These are phyloP conservation scores for Lasius fuliginosus DNA, from an alignment of 2,888 invertebrate species.

Conservation along the genomic window DNA sequence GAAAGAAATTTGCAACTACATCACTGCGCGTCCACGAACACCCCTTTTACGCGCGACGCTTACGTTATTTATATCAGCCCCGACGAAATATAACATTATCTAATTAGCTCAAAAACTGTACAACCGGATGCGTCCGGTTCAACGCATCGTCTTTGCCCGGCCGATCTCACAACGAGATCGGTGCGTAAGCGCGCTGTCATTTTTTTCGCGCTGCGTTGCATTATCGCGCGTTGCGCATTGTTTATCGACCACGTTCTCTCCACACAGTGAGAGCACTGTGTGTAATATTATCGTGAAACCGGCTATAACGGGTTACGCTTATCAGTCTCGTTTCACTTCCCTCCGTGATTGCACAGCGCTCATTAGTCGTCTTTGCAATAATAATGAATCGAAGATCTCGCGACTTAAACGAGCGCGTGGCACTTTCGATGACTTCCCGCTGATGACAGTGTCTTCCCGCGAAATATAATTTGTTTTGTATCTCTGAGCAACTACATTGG, in stretches of 20 bases:
- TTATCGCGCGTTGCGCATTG: slow-evolving; percentile 52
- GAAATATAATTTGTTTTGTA: not conserved
- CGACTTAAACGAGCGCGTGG: slow-evolving; percentile 26
- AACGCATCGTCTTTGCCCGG: slow-evolving; percentile 55
- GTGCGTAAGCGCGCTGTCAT: not conserved
- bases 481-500: not conserved
- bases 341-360: slow-evolving; percentile 65
- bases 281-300: slow-evolving; percentile 67
- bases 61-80: slow-evolving; percentile 59
- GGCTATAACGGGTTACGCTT: slow-evolving; percentile 64
- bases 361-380: slow-evolving; percentile 51
- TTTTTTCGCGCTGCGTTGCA: not conserved
- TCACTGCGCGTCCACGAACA: not conserved
- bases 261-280: slow-evolving; percentile 25
- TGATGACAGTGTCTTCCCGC: not conserved
- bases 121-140: slow-evolving; percentile 36
- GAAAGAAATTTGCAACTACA: slow-evolving; percentile 14
- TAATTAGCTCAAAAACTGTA: slow-evolving; percentile 70
- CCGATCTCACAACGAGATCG: slow-evolving; percentile 33
- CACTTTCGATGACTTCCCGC: slow-evolving; percentile 11
- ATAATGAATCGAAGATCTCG: slow-evolving; percentile 52
- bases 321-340: slow-evolving; percentile 66
- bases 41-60: slow-evolving; percentile 16
- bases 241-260: slow-evolving; percentile 65
- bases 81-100: slow-evolving; percentile 60